phyloP scores from a whole-genome alignment of 2,797 vertebrate species.

The Sternotherus odoratus region DNA sequence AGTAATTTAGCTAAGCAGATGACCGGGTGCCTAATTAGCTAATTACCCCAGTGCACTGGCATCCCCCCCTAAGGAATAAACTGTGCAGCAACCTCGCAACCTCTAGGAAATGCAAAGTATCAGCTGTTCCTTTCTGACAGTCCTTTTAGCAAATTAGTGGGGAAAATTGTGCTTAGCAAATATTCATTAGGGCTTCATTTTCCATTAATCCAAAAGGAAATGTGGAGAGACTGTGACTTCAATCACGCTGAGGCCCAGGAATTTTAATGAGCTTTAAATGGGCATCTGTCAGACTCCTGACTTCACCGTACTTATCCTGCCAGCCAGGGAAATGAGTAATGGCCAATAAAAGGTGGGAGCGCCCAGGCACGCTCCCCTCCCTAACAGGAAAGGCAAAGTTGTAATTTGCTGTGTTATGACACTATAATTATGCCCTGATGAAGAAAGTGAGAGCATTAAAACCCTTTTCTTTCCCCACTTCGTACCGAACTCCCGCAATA shows the following conservation, averaged over 20 bases:
- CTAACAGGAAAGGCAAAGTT: slow-evolving; percentile 75
- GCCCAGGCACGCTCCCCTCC: slow-evolving; percentile 58
- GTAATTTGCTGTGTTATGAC: slow-evolving; percentile 76
- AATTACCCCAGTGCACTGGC: slow-evolving; percentile 56
- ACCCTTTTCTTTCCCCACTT: background rate
- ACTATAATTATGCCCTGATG: slow-evolving; percentile 72
- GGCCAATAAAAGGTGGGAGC: slow-evolving; percentile 76
- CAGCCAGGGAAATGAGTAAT: slow-evolving; percentile 75
- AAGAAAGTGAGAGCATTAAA: slow-evolving; percentile 57
- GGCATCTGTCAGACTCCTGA: slow-evolving; percentile 80
- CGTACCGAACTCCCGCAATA: accelerated
- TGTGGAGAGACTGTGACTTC: slow-evolving; percentile 76
- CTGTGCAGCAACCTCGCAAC: slow-evolving; percentile 50
- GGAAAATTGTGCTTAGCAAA: slow-evolving; percentile 78
- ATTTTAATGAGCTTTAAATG: slow-evolving; percentile 84
- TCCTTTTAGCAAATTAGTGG: slow-evolving; percentile 78
- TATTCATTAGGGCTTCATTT: slow-evolving; percentile 81
- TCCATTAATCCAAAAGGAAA: slow-evolving; percentile 80
- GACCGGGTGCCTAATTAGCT: slow-evolving; percentile 58
- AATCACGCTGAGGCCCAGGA: slow-evolving; percentile 76
- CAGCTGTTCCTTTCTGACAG: slow-evolving; percentile 69
- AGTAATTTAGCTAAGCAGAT: slow-evolving; percentile 70
- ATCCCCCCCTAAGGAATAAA: slow-evolving; percentile 50
- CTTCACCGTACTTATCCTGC: slow-evolving; percentile 70
- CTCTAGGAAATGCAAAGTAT: slow-evolving; percentile 68